Evolutionary conservation across 2,888 invertebrate genomes (phyloP).

Genomic region (Pomacea canaliculata): DNA sequence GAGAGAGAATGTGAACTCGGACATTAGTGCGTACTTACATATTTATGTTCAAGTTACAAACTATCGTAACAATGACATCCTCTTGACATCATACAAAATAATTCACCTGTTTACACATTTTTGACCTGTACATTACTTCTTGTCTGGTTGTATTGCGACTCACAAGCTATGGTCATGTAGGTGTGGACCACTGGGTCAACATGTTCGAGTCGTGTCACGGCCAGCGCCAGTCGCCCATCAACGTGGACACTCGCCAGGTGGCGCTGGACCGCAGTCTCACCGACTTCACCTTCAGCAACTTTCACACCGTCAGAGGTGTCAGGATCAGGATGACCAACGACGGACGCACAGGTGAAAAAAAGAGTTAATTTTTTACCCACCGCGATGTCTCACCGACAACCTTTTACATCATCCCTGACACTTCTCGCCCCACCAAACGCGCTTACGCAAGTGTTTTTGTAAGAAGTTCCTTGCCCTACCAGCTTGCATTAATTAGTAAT

Average conservation of each 20-base stretch:
- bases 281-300: background rate
- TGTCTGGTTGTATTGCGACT: too few species aligned
- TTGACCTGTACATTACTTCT: too few species aligned
- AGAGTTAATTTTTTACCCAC: too few species aligned
- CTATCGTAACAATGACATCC: too few species aligned
- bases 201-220: background rate
- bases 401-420: background rate
- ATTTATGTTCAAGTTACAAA: too few species aligned
- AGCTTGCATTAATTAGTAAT: too few species aligned
- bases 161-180: too few species aligned
- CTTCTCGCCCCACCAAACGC: background rate
- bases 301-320: background rate
- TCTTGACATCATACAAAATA: too few species aligned
- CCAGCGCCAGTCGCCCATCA: background rate
- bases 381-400: too few species aligned
- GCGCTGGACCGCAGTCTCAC: background rate
- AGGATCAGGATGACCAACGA: background rate
- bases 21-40: too few species aligned
- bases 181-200: background rate
- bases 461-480: too few species aligned
- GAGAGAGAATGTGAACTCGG: background rate
- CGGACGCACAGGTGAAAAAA: background rate
- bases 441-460: background rate
- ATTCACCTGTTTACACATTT: too few species aligned
- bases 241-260: background rate